phyloP scores from a whole-genome alignment of 23 tunicate species.

The Halocynthia roretzi region DNA sequence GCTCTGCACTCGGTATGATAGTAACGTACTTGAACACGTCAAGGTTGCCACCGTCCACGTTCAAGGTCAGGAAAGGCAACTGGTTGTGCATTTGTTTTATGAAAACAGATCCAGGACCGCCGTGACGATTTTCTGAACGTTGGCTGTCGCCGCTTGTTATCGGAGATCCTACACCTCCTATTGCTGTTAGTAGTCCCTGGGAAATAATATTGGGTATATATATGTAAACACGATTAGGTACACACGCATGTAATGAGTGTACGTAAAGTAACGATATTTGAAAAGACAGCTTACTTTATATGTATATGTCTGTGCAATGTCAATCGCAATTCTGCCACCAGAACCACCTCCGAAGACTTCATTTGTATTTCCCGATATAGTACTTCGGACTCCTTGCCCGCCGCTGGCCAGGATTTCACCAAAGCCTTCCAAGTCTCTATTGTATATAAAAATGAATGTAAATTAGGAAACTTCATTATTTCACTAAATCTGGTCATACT shows the following conservation, averaged over 20 bases:
- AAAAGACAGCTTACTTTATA: constrained; percentile 5
- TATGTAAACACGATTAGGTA: too few species aligned
- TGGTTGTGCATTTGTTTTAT: constrained; percentile 11
- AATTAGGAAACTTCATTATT: too few species aligned
- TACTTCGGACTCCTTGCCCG: constrained; percentile 2
- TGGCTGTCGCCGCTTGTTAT: not conserved
- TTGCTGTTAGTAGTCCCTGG: constrained; percentile 6
- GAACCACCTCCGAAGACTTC: constrained; percentile 23
- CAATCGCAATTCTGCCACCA: constrained; percentile 18
- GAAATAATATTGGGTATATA: not conserved
- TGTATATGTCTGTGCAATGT: constrained; percentile 1
- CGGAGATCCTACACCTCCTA: constrained; percentile 9
- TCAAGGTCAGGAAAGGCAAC: constrained; percentile 6
- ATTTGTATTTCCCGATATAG: not conserved
- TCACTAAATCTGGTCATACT: too few species aligned
- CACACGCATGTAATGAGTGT: too few species aligned
- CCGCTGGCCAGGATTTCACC: constrained; percentile 18
- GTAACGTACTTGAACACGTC: constrained; percentile 22
- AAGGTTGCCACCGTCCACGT: constrained; percentile 12
- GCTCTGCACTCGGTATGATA: not conserved
- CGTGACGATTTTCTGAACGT: constrained; percentile 10
- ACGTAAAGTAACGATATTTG: too few species aligned
- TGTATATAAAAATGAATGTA: not conserved
- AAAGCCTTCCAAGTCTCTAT: constrained; percentile 10
- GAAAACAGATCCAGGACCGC: constrained; percentile 24